Evolutionary conservation across 1,140 invertebrate genomes (phyloP), one percentile per base, ranked within the genome.

Genomic region (Camponotus pennsylvanicus): DNA sequence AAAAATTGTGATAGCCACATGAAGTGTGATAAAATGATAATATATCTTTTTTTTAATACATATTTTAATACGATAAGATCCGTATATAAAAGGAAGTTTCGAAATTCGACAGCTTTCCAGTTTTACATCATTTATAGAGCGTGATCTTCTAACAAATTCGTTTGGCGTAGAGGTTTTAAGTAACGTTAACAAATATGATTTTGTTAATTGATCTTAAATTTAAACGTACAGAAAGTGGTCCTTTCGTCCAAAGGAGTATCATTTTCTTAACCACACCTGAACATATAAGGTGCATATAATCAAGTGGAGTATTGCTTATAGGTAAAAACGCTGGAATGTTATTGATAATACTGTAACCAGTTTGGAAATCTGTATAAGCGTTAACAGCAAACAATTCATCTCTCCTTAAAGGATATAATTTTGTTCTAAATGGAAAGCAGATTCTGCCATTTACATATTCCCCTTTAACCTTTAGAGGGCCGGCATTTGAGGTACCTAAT

Each of bases 1-100:
- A 40, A 66, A 15, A 66, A 66, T 66, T 66, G 64, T 66, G 6
- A 66, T 55, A 6, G 64, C 64, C n/a, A 8, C 15, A 40, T 66
- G 64, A n/a, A 66, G 37, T 9, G 9, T 40, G 40, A 66, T 34
- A 40, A 66, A 66, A 66, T 66, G 64, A 66, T 40, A 6, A 66
- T 66, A 66, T 9, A 66, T 27, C 0, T 66, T 40, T 66, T n/a
- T 5, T 37, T 40, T 40, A 66, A 66, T 40, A 6, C n/a, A 21
- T 40, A 40, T 15, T 8, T 15, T 15, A 34, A 32, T 34, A 34
- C 42, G n/a, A n/a, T n/a, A n/a, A n/a, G n/a, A n/a, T n/a, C n/a
- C n/a, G n/a, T n/a, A n/a, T n/a, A n/a, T n/a, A n/a, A n/a, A n/a
- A n/a, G n/a, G n/a, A n/a, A n/a, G n/a, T n/a, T n/a, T n/a, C n/a